Evolutionary conservation across 2,888 invertebrate genomes (phyloP).

Genomic region (Parelbella ahira): DNA sequence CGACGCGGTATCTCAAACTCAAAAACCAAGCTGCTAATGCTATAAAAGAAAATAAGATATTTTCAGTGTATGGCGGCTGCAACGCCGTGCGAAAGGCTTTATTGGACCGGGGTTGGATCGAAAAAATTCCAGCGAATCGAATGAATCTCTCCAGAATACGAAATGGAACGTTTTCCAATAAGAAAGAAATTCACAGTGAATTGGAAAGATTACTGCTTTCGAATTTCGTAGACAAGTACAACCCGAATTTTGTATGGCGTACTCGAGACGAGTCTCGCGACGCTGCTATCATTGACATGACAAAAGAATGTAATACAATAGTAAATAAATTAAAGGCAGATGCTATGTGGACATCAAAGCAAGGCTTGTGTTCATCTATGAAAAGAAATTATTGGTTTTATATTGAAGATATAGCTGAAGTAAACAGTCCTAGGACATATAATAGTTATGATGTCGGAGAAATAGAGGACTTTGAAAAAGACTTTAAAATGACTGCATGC

Average conservation of each 20-base stretch:
- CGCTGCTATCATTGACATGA: slow-evolving; percentile 43
- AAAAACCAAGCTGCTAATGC: slow-evolving; percentile 70
- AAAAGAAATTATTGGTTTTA: slow-evolving; percentile 84
- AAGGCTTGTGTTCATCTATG: slow-evolving; percentile 75
- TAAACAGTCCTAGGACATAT: slow-evolving; percentile 87
- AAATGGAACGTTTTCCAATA: slow-evolving; percentile 42
- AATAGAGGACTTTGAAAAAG: slow-evolving; percentile 82
- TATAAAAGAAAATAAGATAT: slow-evolving; percentile 74
- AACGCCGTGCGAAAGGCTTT: slow-evolving; percentile 80
- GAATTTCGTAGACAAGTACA: slow-evolving; percentile 54
- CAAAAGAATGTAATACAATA: slow-evolving; percentile 44
- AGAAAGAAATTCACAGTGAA: slow-evolving; percentile 48
- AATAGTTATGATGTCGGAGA: slow-evolving; percentile 80
- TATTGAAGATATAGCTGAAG: slow-evolving; percentile 81
- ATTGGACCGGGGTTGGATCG: slow-evolving; percentile 85
- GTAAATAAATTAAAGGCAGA: slow-evolving; percentile 61
- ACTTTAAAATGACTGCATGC: slow-evolving; percentile 90
- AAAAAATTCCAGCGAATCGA: slow-evolving; percentile 77
- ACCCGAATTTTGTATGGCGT: slow-evolving; percentile 64
- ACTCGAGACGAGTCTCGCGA: slow-evolving; percentile 42
- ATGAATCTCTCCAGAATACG: slow-evolving; percentile 62
- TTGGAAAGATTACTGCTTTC: slow-evolving; percentile 65
- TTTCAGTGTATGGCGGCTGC: slow-evolving; percentile 76
- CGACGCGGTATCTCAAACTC: slow-evolving; percentile 48
- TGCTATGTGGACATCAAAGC: slow-evolving; percentile 66